Evolutionary conservation across 1,140 invertebrate species (phyloP).

Genomic region (Lucilia sericata): DNA sequence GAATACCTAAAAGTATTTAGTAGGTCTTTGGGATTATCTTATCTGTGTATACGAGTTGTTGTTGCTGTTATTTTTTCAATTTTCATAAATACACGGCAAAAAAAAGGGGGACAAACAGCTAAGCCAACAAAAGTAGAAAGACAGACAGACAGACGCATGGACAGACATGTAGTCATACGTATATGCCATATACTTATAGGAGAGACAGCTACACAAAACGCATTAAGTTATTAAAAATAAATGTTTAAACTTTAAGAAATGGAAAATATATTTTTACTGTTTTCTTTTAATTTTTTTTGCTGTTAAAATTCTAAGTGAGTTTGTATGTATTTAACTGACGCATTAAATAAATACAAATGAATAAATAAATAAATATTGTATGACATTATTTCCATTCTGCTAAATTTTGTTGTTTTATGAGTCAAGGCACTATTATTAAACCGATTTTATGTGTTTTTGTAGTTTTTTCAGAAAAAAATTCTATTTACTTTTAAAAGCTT

Average conservation of each 20-base stretch:
- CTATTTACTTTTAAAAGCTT: not conserved
- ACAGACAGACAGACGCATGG: not conserved
- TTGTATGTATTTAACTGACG: not conserved
- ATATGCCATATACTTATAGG: no score
- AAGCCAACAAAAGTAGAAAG: constrained; percentile 13
- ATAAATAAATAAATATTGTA: not conserved
- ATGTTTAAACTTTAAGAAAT: not conserved
- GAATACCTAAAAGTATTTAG: constrained; percentile 34
- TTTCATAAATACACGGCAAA: constrained; percentile 13
- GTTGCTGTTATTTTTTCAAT: no score
- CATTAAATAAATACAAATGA: not conserved
- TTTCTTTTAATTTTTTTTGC: not conserved
- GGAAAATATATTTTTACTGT: not conserved
- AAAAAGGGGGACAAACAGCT: not conserved
- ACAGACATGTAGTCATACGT: not conserved
- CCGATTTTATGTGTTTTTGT: constrained; percentile 16
- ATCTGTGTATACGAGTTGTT: not conserved
- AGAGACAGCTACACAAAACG: constrained; percentile 7
- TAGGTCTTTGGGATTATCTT: constrained; percentile 41
- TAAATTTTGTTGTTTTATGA: not conserved
- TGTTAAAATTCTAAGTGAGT: not conserved
- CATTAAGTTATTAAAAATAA: constrained; percentile 17
- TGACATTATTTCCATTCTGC: not conserved
- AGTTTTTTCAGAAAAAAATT: not conserved
- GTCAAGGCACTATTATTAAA: constrained; percentile 5